Evolutionary conservation across 2,797 vertebrate genomes (phyloP).

Genomic region (Coluber constrictor): DNA sequence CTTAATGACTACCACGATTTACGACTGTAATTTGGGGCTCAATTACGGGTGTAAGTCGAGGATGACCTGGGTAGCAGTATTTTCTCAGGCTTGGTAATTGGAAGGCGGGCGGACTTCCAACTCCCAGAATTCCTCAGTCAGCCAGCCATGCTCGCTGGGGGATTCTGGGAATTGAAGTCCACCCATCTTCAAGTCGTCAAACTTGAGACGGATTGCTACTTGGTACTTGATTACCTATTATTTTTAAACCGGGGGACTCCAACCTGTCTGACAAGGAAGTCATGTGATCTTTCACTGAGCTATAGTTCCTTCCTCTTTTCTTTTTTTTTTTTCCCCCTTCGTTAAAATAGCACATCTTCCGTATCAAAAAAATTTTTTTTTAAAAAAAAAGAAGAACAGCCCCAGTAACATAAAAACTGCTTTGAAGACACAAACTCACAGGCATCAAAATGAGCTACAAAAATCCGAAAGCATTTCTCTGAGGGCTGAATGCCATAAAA

Average conservation of each 20-base stretch:
- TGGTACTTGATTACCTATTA: background rate
- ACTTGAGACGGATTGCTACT: background rate
- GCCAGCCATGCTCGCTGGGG: background rate
- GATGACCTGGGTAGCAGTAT: fast-evolving
- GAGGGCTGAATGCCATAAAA: background rate
- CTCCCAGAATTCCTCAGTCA: background rate
- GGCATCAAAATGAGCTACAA: background rate
- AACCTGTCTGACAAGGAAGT: background rate
- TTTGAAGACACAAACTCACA: background rate
- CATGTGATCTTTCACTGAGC: background rate
- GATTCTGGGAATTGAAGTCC: background rate
- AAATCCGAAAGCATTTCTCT: background rate
- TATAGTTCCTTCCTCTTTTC: background rate
- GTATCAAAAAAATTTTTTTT: background rate
- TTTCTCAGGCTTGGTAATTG: background rate
- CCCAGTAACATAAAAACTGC: background rate
- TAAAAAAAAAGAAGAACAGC: background rate
- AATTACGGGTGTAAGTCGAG: background rate
- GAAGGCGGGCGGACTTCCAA: background rate
- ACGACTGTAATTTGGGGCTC: background rate
- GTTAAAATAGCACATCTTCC: background rate
- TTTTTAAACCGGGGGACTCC: background rate
- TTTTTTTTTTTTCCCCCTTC: background rate
- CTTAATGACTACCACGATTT: background rate
- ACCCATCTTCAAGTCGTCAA: background rate